These are phyloP conservation scores for Lepidostoma basale DNA, from an alignment of 1,140 invertebrate genomes.

Conservation along the genomic window DNA sequence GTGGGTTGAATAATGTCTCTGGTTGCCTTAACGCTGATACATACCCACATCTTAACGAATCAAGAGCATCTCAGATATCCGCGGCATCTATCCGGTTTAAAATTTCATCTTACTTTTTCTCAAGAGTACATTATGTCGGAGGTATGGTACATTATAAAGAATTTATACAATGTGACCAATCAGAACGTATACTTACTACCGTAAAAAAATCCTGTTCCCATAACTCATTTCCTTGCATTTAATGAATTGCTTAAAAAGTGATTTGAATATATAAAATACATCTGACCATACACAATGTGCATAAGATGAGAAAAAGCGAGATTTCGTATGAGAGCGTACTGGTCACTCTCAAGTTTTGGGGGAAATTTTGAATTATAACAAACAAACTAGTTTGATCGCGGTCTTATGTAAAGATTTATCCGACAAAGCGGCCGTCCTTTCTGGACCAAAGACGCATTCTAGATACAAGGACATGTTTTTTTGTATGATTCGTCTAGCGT, in stretches of 20 bases:
- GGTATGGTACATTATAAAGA: no score
- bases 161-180: no score
- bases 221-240: background rate
- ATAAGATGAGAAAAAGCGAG: background rate
- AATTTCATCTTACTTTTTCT: no score
- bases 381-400: constrained; percentile 27
- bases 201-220: constrained; percentile 1
- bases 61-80: background rate
- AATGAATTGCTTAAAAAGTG: background rate
- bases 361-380: constrained; percentile 31
- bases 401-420: constrained; percentile 16
- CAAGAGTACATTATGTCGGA: no score
- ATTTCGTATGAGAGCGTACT: constrained; percentile 10
- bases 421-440: constrained; percentile 12
- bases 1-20: constrained; percentile 8
- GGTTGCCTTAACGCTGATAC: background rate
- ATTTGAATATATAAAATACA: constrained; percentile 12
- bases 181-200: background rate
- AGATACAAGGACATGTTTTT: constrained; percentile 25
- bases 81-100: background rate
- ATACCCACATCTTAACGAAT: no score
- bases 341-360: constrained; percentile 27
- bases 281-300: background rate
- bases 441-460: constrained; percentile 13
- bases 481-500: constrained; percentile 28